These are phyloP conservation scores for Ancistrus triradiatus DNA, from an alignment of 2,113 vertebrate species.

Conservation along the genomic window DNA sequence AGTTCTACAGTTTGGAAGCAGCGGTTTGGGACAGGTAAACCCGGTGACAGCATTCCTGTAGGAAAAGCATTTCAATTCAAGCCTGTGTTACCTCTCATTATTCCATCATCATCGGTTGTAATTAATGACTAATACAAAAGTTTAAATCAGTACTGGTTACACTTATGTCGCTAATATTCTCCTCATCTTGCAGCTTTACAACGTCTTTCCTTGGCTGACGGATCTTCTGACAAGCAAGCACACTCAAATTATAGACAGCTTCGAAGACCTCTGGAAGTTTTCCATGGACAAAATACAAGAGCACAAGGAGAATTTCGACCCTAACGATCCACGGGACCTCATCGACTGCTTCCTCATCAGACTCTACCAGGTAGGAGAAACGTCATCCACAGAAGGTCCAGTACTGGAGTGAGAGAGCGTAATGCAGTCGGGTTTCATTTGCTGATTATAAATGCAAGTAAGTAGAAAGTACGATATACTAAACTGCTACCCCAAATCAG, in stretches of 20 bases:
- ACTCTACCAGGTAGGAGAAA: slow-evolving; percentile 62
- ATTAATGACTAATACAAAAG: neutral
- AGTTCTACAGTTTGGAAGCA: slow-evolving; percentile 36
- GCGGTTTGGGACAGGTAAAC: slow-evolving; percentile 49
- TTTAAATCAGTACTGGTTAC: no score
- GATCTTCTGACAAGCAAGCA: slow-evolving; percentile 70
- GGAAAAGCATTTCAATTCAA: no score
- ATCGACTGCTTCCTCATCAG: slow-evolving; percentile 76
- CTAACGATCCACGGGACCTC: slow-evolving; percentile 63
- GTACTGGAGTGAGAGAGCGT: no score
- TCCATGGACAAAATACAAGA: slow-evolving; percentile 57
- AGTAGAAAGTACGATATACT: no score
- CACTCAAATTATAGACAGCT: neutral
- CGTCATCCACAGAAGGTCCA: neutral
- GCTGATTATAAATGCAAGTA: no score
- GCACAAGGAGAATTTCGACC: slow-evolving; percentile 64
- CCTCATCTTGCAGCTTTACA: slow-evolving; percentile 66
- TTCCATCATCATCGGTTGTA: no score
- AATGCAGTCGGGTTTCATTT: no score
- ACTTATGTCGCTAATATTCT: neutral
- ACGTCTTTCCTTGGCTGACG: slow-evolving; percentile 70
- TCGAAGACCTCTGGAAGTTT: slow-evolving; percentile 49
- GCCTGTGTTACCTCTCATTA: no score
- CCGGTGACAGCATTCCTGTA: no score
- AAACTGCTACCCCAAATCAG: no score